Conservation (phyloP, 1,140 invertebrate genomes). For the Aricia agestis region DNA sequence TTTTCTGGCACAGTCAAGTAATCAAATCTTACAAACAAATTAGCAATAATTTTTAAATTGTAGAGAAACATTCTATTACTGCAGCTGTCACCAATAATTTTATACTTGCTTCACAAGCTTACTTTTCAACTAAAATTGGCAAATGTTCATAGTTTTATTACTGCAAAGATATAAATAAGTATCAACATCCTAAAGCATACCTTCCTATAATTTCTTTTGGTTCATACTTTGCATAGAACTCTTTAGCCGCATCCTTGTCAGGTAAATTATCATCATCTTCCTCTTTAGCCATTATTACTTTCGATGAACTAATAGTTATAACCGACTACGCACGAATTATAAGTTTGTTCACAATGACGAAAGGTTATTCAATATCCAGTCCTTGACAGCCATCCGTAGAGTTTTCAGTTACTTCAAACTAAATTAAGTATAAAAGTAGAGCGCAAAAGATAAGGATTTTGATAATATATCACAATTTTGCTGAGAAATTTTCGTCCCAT, state of each 20-base stretch:
- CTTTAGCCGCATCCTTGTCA: constrained; percentile 92
- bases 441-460: background rate
- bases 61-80: background rate
- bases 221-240: constrained; percentile 99
- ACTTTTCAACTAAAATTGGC: background rate
- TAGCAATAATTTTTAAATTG: too few species aligned
- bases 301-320: constrained; percentile 45
- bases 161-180: constrained; percentile 36
- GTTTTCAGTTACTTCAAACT: background rate
- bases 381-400: constrained; percentile 4
- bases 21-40: too few species aligned
- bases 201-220: constrained; percentile 98
- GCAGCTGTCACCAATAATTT: background rate
- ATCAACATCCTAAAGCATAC: constrained; percentile 75
- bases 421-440: background rate
- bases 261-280: constrained; percentile 88
- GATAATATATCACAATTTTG: background rate
- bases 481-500: background rate
- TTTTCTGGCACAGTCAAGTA: too few species aligned
- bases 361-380: constrained; percentile 55
- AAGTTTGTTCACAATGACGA: constrained; percentile 58
- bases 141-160: background rate
- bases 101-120: background rate
- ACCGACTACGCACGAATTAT: constrained; percentile 30
- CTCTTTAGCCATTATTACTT: constrained; percentile 85